A percentile compares a stretch with the other conserved stretches of the same genome.
phyloP scores from a whole-genome alignment of 2,888 invertebrate genomes.

The Dilophus febrilis region DNA sequence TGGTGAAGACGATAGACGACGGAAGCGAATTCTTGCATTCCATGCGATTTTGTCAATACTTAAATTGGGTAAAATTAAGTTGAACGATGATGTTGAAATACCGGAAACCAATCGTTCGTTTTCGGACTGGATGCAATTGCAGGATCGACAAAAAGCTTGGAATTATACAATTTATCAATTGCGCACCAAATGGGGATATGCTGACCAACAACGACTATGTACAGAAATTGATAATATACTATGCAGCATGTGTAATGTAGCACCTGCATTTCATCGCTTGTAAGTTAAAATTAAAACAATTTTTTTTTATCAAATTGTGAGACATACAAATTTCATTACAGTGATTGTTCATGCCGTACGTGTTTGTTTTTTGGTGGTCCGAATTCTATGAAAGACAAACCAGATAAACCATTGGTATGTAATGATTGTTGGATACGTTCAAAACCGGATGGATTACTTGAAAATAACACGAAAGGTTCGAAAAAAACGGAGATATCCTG shows the following conservation, averaged over 20 bases:
- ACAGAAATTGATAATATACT: constrained; percentile 22
- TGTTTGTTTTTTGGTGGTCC: constrained; percentile 27
- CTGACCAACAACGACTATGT: constrained; percentile 23
- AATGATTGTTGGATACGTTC: constrained; percentile 16
- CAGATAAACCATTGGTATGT: constrained; percentile 23
- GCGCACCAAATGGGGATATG: constrained; percentile 23
- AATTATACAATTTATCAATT: constrained; percentile 26
- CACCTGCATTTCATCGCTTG: constrained; percentile 26
- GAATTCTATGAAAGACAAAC: constrained; percentile 17
- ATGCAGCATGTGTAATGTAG: constrained; percentile 24
- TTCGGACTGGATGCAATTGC: constrained; percentile 24
- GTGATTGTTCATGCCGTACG: constrained; percentile 27
- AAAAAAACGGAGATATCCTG: background rate
- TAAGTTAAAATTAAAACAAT: constrained; percentile 14
- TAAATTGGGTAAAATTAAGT: background rate
- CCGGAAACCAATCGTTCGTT: constrained; percentile 6
- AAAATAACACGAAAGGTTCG: too few species aligned
- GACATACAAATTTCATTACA: constrained; percentile 12
- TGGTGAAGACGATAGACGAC: constrained; percentile 23
- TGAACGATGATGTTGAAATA: background rate
- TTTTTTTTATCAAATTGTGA: too few species aligned
- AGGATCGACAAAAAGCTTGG: constrained; percentile 26
- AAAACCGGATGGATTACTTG: background rate
- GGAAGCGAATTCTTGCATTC: constrained; percentile 22
- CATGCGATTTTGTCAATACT: constrained; percentile 25